Evolutionary conservation across 2,797 vertebrate genomes (phyloP).

Genomic region (Coregonus suidteri): DNA sequence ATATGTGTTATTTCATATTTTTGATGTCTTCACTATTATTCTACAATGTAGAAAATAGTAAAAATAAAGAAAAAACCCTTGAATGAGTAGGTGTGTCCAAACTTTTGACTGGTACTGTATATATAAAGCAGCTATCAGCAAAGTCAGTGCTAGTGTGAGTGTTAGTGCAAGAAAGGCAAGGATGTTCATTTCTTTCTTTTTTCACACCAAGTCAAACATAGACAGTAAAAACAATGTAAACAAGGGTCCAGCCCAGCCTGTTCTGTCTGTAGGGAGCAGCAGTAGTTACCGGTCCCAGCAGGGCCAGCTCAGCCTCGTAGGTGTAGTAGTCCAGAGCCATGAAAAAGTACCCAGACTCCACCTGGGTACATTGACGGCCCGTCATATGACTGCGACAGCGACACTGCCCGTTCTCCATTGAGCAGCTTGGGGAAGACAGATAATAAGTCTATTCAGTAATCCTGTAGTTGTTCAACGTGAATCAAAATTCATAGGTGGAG

Average conservation of each 20-base stretch:
- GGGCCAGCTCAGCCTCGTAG: constrained; percentile 87
- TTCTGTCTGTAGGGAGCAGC: not conserved
- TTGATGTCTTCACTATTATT: too few species aligned
- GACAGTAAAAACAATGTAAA: not conserved
- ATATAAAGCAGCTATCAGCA: too few species aligned
- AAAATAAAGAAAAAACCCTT: too few species aligned
- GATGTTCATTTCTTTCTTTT: too few species aligned
- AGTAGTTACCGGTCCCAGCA: constrained; percentile 76
- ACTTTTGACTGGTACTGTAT: too few species aligned
- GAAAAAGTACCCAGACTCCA: constrained; percentile 88
- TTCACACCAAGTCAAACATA: not conserved
- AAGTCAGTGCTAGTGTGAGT: too few species aligned
- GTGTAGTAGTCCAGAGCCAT: constrained; percentile 88
- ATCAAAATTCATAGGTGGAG: too few species aligned
- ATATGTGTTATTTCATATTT: too few species aligned
- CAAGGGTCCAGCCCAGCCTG: not conserved
- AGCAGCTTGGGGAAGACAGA: constrained; percentile 78
- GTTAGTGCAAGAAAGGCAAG: too few species aligned
- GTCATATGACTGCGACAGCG: constrained; percentile 85
- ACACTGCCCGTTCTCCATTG: constrained; percentile 86
- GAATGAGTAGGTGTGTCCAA: too few species aligned
- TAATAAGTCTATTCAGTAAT: not conserved
- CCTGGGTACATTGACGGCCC: constrained; percentile 84
- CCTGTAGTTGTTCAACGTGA: not conserved
- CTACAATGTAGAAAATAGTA: too few species aligned